These are phyloP conservation scores for Serripes groenlandicus DNA, from an alignment of 2,888 invertebrate species.

Conservation along the genomic window DNA sequence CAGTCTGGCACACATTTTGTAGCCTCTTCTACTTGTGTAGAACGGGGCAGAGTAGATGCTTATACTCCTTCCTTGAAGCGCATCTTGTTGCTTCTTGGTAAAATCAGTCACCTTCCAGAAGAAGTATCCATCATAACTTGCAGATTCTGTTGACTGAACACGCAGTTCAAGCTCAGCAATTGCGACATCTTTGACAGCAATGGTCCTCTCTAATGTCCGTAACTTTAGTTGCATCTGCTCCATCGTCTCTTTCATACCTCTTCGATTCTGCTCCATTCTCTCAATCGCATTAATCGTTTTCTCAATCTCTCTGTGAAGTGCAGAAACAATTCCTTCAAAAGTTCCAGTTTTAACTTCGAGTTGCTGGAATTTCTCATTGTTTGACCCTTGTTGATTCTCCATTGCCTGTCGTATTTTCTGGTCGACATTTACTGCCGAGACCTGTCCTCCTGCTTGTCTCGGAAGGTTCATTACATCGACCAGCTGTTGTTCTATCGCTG, in stretches of 20 bases:
- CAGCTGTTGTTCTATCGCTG: constrained; percentile 38
- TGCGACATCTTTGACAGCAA: constrained; percentile 72
- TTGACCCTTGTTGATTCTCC: constrained; percentile 37
- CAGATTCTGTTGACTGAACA: constrained; percentile 76
- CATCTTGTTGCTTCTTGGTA: constrained; percentile 79
- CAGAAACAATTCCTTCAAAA: constrained; percentile 75
- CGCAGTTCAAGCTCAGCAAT: constrained; percentile 78
- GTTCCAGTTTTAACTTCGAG: constrained; percentile 71
- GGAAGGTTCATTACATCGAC: constrained; percentile 30
- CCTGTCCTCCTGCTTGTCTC: background rate
- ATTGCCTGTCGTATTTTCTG: constrained; percentile 28
- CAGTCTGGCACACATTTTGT: constrained; percentile 83
- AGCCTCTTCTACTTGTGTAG: constrained; percentile 82
- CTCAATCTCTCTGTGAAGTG: constrained; percentile 80
- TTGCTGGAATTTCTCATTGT: constrained; percentile 47
- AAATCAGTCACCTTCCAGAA: constrained; percentile 84
- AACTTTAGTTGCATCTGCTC: constrained; percentile 68
- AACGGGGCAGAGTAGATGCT: constrained; percentile 84
- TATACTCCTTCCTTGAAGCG: constrained; percentile 77
- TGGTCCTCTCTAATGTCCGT: constrained; percentile 61
- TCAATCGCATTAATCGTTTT: constrained; percentile 75
- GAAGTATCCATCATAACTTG: constrained; percentile 83
- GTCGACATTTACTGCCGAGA: constrained; percentile 17
- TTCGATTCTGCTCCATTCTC: constrained; percentile 63
- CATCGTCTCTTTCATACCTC: constrained; percentile 47